Base-by-base conservation (phyloP, 2,888 invertebrate genomes). In the Eristalis arbustorum region DNA sequence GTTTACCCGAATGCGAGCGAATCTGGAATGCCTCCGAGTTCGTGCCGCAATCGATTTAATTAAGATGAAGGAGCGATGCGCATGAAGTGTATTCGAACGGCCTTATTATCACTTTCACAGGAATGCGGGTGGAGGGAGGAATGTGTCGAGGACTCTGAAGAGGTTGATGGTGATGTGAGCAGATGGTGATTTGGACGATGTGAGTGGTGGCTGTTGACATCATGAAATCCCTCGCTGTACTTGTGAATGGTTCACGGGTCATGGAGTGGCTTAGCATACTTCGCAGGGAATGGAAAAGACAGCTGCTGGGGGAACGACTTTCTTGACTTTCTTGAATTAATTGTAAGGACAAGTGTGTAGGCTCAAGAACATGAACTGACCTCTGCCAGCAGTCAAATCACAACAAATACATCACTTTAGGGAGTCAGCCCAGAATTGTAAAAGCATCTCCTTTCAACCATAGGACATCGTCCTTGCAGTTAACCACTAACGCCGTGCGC, bases 21-120 rank as follows among this genome's bases (percentile, higher is more conserved):
- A n/a, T 49, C 49, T 3, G 18, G 8, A 18, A 49, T 49, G 49
- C n/a, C 49, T 18, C 18, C 18, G 18, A 10, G 49, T 49, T 49
- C 49, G 49, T 49, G 57, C 89, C 1, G 59, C 90, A 62, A 89
- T 88, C 66, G 89, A 89, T 3, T 88, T 90, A 0, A 89, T 88
- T 4, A 84, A 89, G 71, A 83, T 89, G 28, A 77, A 88, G 62
- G 23, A 25, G n/a, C 8, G 23, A 18, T 49, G 18, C 8, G 49
- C 49, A 18, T 49, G 49, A 49, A 18, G 18, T 49, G 18, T 49
- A n/a, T 49, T 8, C 49, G 18, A 49, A 49, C 18, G 49, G 18
- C 18, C 49, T 49, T 14, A 42, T 42, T 42, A n/a, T n/a, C n/a
- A 42, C 42, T 42, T 14, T n/a, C 0, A 42, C 1, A 3, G 40